Base-by-base conservation (phyloP, 1,140 invertebrate species). In the Bombus superbus region DNA sequence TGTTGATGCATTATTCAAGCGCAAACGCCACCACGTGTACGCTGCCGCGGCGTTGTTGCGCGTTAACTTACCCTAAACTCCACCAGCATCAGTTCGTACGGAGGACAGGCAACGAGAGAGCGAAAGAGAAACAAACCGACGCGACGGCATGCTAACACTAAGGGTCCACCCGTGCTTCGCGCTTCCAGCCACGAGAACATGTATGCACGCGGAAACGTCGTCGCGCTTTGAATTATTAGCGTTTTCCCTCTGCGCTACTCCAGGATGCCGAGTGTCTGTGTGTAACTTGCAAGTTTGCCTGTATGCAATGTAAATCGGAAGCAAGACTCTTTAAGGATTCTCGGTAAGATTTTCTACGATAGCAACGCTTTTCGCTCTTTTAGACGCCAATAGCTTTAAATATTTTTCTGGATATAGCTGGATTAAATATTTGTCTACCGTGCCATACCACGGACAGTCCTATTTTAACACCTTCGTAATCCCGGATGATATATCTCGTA, bases 21-120 rank as follows among this genome's bases (percentile, higher is more conserved):
- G 91, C 90, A 90, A 92, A 92, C 92, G 91, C 91, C 92, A 90
- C 89, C 92, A 92, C 90, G 86, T 85, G 92, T 93, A 92, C 93
- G 91, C 88, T 86, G 89, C 84, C 86, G 89, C 86, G 76, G 76
- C 80, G 78, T 92, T 92, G 92, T 93, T 92, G 92, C 91, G 90
- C 92, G 94, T 94, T 94, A 94, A 95, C 93, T 95, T 92, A 93
- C 89, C 91, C 92, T 92, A 93, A 94, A 95, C 92, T 94, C 91
- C 64, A 66, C 76, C 79, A 78, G 59, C 80, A 81, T 85, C 68
- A 81, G 86, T 77, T n/a, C 77, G 79, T 84, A 86, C 53, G 74
- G 59, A 78, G 84, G 68, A 87, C 82, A 69, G 68, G 25, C 68
- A 69, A 76, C 76, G 68, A 44, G 62, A n/a, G 25, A 69, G 11